phyloP scores from a whole-genome alignment of 2,888 invertebrate genomes.

The Tetheella fluctuosa region DNA sequence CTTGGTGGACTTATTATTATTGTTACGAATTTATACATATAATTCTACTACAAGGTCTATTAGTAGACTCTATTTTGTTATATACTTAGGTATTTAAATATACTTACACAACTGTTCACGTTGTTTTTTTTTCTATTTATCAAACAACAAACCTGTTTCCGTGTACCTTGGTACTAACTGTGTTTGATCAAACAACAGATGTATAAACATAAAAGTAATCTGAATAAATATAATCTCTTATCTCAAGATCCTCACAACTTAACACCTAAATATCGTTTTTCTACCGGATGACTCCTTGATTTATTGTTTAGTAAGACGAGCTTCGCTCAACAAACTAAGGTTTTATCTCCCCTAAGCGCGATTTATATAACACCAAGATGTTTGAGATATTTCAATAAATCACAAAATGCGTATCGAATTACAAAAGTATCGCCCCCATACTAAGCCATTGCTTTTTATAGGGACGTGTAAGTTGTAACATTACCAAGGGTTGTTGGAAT shows the following conservation, averaged over 20 bases:
- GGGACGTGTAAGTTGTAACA: conserved; percentile 24
- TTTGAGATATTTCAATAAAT: conserved; percentile 81
- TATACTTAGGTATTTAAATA: no score
- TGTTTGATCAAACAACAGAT: not conserved
- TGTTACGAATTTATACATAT: no score
- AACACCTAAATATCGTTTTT: conserved; percentile 72
- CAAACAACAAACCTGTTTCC: not conserved
- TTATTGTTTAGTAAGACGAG: conserved; percentile 77
- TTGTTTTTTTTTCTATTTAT: not conserved
- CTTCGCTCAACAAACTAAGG: conserved; percentile 54
- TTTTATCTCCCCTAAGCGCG: conserved; percentile 76
- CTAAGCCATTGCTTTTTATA: conserved; percentile 56
- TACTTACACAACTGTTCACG: not conserved
- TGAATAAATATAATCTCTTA: conserved; percentile 36
- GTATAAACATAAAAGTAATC: conserved; percentile 7
- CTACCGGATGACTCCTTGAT: conserved; percentile 72
- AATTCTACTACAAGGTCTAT: no score
- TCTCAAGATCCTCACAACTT: conserved; percentile 56
- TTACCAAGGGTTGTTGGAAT: conserved; percentile 64
- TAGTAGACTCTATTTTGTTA: no score
- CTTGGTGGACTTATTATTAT: not conserved
- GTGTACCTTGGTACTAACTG: not conserved
- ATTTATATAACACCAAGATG: conserved; percentile 75
- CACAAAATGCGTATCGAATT: conserved; percentile 79
- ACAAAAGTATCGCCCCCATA: conserved; percentile 67